Base-by-base conservation (phyloP, 2,113 vertebrate genomes). In the Rhagologus leucostigma region DNA sequence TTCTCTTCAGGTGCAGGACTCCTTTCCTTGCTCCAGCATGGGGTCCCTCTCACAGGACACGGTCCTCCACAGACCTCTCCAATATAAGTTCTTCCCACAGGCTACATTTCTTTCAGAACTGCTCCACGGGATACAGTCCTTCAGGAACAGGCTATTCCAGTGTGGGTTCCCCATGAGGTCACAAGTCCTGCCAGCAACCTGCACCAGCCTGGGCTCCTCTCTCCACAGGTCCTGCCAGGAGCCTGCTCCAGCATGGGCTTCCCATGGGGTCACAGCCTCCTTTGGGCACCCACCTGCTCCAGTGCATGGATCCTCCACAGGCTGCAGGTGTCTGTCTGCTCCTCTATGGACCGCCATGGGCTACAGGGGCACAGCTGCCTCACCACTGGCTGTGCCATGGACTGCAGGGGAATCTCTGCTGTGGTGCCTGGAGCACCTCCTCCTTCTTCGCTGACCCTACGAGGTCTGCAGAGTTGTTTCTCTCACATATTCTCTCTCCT, bases 271-370 rank as follows among this genome's bases (percentile, higher is more conserved):
- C 3, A 1, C 32, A 57, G 42, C 15, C 32, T 64, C 32, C 52
- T 57, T 42, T 23, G 44, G 37, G 27, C 10, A 42, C 11, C 11
- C 32, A 57, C 22, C 18, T 50, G 14, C 37, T 35, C 12, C 68
- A 73, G 26, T 13, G 9, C 0, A 0, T 10, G 21, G 32, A 30
- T 88, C 50, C 21, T 64, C 30, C 32, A 27, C 2, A 4, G 35
- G 32, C 32, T 37, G 32, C 50, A 42, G 42, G 42, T 32, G 27
- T 32, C 17, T 21, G 17, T 49, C 22, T 16, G 16, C 18, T 88
- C 35, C 32, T 49, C 42, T 47, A 4, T 11, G 42, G 19, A 41
- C 16, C 16, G 30, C 20, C n/a, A 16, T 5, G 35, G 26, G 50
- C 50, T 50, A 17, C 26, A 63, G 19, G 10, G 19, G 7, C 27